These are phyloP conservation scores for Diadema setosum DNA, from an alignment of 35 echinoderm and acorn worm genomes.

Conservation along the genomic window DNA sequence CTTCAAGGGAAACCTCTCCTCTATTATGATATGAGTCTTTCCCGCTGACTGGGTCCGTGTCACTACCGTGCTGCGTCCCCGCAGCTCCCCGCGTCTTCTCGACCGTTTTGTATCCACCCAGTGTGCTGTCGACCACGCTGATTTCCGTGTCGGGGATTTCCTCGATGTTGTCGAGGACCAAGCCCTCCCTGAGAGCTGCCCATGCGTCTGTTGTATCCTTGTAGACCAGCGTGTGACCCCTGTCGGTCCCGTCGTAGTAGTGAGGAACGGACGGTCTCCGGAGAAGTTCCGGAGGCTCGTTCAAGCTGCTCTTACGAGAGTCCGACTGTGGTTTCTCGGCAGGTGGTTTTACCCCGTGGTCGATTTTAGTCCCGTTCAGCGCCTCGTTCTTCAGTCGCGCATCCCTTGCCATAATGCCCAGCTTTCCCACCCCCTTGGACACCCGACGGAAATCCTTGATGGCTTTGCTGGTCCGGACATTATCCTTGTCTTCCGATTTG, in stretches of 20 bases:
- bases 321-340: background rate
- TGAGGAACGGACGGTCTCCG: background rate
- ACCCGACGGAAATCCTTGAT: background rate
- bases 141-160: slow-evolving; percentile 76
- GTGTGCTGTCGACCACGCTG: slow-evolving; percentile 52
- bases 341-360: background rate
- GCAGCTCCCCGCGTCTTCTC: slow-evolving; percentile 17
- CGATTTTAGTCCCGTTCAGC: background rate
- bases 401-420: background rate
- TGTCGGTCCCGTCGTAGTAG: background rate
- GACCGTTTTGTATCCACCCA: slow-evolving; percentile 68
- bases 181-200: slow-evolving; percentile 68
- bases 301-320: too few relatives aligned
- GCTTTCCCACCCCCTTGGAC: background rate
- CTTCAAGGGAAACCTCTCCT: background rate
- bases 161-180: background rate
- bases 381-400: background rate
- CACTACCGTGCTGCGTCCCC: background rate
- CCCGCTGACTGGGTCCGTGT: background rate
- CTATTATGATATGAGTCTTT: background rate
- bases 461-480: background rate
- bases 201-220: slow-evolving; percentile 81
- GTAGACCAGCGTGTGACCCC: slow-evolving; percentile 37
- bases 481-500: background rate
- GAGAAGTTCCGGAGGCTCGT: background rate